Conservation (phyloP, 2,113 vertebrate species). For the Lophura nycthemera region DNA sequence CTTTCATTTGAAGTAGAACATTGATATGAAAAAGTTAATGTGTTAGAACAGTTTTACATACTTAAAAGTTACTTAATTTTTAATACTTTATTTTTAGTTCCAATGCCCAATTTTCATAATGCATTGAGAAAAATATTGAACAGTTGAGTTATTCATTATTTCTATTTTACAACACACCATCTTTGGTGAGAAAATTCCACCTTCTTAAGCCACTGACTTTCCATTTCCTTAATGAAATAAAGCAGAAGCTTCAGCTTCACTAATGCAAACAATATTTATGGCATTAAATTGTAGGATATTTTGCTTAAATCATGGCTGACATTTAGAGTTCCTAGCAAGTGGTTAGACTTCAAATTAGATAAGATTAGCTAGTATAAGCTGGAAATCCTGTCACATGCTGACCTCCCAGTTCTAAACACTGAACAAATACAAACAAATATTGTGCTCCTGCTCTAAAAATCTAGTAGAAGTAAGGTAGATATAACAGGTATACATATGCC, state of each 20-base stretch:
- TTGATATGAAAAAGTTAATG: background rate
- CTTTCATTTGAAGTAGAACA: background rate
- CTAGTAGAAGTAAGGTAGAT: background rate
- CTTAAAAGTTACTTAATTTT: too few species aligned
- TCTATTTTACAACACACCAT: background rate
- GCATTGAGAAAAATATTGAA: background rate
- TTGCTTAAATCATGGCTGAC: background rate
- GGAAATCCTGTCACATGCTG: background rate
- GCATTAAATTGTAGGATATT: background rate
- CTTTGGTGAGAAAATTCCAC: background rate
- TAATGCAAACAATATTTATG: background rate
- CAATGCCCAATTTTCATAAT: background rate
- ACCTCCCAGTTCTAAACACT: background rate
- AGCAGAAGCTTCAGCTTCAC: background rate
- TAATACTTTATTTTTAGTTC: background rate
- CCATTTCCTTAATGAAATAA: background rate
- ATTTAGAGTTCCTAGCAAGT: background rate
- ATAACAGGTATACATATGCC: background rate
- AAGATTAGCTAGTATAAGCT: constrained; percentile 3
- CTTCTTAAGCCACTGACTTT: background rate
- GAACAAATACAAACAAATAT: background rate
- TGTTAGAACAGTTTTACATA: rapidly evolving
- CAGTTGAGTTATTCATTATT: background rate
- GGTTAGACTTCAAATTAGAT: background rate
- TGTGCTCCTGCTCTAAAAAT: background rate